Base-by-base conservation (phyloP, 2,888 invertebrate species). In the Prosopocoilus inquinatus region DNA sequence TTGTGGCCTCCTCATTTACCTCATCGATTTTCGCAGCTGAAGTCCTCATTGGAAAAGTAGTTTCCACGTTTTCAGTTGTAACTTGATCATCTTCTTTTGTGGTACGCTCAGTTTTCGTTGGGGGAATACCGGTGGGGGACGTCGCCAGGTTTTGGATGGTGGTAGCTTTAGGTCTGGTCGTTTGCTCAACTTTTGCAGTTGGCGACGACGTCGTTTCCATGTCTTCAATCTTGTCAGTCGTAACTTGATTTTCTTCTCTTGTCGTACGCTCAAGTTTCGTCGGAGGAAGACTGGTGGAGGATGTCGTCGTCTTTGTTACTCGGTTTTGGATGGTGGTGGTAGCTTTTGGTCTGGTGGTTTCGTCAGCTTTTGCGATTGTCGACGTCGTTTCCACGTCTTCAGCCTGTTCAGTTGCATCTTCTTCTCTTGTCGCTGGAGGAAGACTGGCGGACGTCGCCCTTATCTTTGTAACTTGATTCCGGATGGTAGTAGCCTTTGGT, bases 131-230 rank as follows among this genome's bases (percentile, higher is more conserved):
- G 38, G 38, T 12, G 11, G 20, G 2, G 2, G 20, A 5, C 7
- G 20, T 7, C 20, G 7, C 4, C 20, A 28, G 20, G 5, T 28
- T 28, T 28, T 5, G 20, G 20, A 28, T 28, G 4, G 20, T 28
- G 20, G n/a, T n/a, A n/a, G n/a, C n/a, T n/a, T n/a, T n/a, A n/a
- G n/a, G n/a, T n/a, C n/a, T n/a, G n/a, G n/a, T n/a, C n/a, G 49
- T 49, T 2, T 3, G 15, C 12, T 35, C 15, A 8, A 12, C 45
- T 12, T 15, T 44, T 20, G 39, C 9, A 33, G 44, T 54, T 12
- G 55, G 38, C 11, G 55, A 49, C 47, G 45, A 50, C 7, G 47
- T 43, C 13, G 56, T 56, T 15, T 43, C 36, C 13, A 35, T 33
- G 9, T 7, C 9, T 52, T 57, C 47, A 12, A 35, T 51, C 44